phyloP scores from a whole-genome alignment of 2,888 invertebrate genomes.

The Ichneumon xanthorius region DNA sequence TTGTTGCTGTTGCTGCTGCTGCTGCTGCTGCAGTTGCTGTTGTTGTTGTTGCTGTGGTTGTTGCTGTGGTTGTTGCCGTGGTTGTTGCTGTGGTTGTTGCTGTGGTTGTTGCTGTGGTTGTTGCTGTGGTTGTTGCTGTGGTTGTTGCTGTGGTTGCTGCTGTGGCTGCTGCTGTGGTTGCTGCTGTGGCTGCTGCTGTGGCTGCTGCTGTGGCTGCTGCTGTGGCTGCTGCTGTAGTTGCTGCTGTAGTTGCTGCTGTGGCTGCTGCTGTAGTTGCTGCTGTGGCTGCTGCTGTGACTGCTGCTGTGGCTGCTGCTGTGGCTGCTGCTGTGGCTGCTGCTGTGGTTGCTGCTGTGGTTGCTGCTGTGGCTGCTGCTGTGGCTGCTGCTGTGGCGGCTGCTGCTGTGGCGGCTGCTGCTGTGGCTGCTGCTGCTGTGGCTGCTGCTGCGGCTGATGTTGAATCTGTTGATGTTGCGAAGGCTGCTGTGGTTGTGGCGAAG shows the following conservation, averaged over 20 bases:
- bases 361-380: constrained; percentile 59
- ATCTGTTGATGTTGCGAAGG: constrained; percentile 17
- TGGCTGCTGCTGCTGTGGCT: constrained; percentile 69
- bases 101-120: constrained; percentile 71
- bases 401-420: constrained; percentile 20
- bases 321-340: constrained; percentile 30
- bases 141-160: constrained; percentile 31
- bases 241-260: constrained; percentile 71
- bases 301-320: constrained; percentile 1
- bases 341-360: constrained; percentile 53
- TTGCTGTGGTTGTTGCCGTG: constrained; percentile 51
- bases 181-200: constrained; percentile 59
- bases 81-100: constrained; percentile 71
- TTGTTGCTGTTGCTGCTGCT: constrained; percentile 72
- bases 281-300: constrained; percentile 71
- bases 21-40: constrained; percentile 42
- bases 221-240: constrained; percentile 22
- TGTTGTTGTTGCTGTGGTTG: constrained; percentile 41
- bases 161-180: constrained; percentile 54
- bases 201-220: constrained; percentile 14
- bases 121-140: constrained; percentile 1
- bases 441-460: constrained; percentile 51
- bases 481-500: constrained; percentile 36
- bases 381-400: constrained; percentile 7
- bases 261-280: constrained; percentile 68